Conservation (phyloP, 2,888 invertebrate genomes). For the Caenorhabditis japonica region DNA sequence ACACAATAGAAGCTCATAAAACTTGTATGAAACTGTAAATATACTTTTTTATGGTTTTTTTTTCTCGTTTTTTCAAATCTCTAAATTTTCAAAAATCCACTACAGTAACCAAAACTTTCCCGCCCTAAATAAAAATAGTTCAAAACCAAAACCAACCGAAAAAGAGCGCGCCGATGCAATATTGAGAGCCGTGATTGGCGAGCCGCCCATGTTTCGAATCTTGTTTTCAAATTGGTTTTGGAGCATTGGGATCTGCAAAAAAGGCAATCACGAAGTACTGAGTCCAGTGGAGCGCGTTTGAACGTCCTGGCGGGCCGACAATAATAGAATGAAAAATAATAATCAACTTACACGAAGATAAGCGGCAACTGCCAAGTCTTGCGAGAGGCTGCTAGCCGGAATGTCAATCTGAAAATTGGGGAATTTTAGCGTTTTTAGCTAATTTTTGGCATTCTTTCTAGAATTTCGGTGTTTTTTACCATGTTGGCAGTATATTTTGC, state of each 20-base stretch:
- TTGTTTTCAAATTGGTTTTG: slow-evolving; percentile 25
- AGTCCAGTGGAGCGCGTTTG: not conserved
- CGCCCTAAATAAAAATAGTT: too few relatives aligned
- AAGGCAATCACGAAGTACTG: slow-evolving; percentile 18
- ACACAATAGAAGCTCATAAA: too few relatives aligned
- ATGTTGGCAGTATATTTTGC: too few relatives aligned
- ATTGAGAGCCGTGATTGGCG: slow-evolving; percentile 24
- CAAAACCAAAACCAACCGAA: slow-evolving; percentile 10
- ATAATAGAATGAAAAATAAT: too few relatives aligned
- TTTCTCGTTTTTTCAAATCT: too few relatives aligned
- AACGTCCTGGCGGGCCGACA: slow-evolving; percentile 7
- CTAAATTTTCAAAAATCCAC: too few relatives aligned
- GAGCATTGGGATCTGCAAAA: slow-evolving; percentile 10
- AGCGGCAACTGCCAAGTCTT: slow-evolving; percentile 26
- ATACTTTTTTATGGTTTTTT: too few relatives aligned
- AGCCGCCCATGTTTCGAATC: slow-evolving; percentile 2
- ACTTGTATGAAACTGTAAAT: too few relatives aligned
- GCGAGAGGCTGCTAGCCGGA: slow-evolving; percentile 4
- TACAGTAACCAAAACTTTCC: too few relatives aligned
- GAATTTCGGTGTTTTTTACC: too few relatives aligned
- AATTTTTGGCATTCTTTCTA: too few relatives aligned
- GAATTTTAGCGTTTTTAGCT: too few relatives aligned
- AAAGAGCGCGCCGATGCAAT: slow-evolving; percentile 21
- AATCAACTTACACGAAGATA: slow-evolving; percentile 8
- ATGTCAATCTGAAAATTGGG: slow-evolving; percentile 1